Evolutionary conservation across 2,888 invertebrate species (phyloP).

Genomic region (Abrostola tripartita): DNA sequence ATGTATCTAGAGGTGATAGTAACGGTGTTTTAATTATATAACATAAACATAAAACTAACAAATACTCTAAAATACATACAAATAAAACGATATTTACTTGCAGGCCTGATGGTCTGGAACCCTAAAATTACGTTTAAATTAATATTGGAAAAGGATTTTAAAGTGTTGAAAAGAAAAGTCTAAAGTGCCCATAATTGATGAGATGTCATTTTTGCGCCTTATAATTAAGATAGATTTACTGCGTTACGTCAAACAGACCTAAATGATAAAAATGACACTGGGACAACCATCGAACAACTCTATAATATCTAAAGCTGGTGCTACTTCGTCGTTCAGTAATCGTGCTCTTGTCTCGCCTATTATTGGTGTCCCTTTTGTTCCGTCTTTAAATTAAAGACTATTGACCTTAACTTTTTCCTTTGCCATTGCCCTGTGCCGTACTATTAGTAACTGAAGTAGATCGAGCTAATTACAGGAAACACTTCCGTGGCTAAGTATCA

Average conservation of each 20-base stretch:
- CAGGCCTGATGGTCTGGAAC: too few relatives aligned
- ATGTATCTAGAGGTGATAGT: slow-evolving; percentile 62
- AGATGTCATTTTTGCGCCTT: neutral
- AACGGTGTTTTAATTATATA: neutral
- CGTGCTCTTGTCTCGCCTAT: slow-evolving; percentile 75
- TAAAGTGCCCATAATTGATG: neutral
- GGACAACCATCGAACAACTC: slow-evolving; percentile 53
- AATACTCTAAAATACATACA: too few relatives aligned
- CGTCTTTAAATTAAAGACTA: slow-evolving; percentile 82
- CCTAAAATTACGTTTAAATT: too few relatives aligned
- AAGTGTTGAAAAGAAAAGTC: neutral
- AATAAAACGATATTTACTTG: too few relatives aligned
- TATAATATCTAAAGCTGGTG: slow-evolving; percentile 59
- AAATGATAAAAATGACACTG: slow-evolving; percentile 23
- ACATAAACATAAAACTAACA: too few relatives aligned
- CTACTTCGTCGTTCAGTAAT: slow-evolving; percentile 74
- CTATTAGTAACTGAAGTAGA: slow-evolving; percentile 70
- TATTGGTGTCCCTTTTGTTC: slow-evolving; percentile 81
- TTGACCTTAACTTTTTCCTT: slow-evolving; percentile 78
- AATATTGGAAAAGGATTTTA: too few relatives aligned
- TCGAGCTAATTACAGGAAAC: slow-evolving; percentile 62
- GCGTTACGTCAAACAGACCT: slow-evolving; percentile 7
- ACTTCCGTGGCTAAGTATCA: slow-evolving; percentile 54
- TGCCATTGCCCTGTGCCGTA: slow-evolving; percentile 56
- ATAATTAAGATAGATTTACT: neutral